Conservation (phyloP, 2,113 vertebrate genomes). For the Pogona vitticeps region DNA sequence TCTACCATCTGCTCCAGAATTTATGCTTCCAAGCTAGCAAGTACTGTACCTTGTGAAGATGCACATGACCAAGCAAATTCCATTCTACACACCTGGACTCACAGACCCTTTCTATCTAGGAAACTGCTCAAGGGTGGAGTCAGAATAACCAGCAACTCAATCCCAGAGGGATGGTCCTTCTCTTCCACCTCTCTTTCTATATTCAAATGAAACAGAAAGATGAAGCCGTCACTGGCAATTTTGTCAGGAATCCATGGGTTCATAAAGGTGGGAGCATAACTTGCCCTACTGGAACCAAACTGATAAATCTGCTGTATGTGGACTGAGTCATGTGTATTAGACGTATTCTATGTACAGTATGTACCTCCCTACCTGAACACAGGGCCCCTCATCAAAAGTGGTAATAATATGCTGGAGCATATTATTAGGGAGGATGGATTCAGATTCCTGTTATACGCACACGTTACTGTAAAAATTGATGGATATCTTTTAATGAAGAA, state of each 20-base stretch:
- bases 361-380: too few relatives aligned
- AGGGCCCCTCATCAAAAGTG: too few relatives aligned
- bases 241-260: not conserved
- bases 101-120: not conserved
- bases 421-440: too few relatives aligned
- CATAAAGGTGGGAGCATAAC: not conserved
- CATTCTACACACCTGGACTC: not conserved
- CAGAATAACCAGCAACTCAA: not conserved
- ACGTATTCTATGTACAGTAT: too few relatives aligned
- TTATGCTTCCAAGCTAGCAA: not conserved
- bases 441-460: too few relatives aligned
- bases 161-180: not conserved
- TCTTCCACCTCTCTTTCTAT: not conserved
- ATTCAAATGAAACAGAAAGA: not conserved
- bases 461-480: too few relatives aligned
- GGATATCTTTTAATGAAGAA: not conserved
- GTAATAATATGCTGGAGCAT: too few relatives aligned
- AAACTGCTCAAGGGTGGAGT: not conserved
- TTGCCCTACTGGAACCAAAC: not conserved
- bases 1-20: not conserved
- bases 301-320: not conserved
- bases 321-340: not conserved
- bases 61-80: not conserved
- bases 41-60: not conserved
- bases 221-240: not conserved